A percentile compares a stretch with the other conserved stretches of the same genome.
Evolutionary conservation across 1,140 invertebrate species (phyloP).

Genomic region (Trichonephila clavata): DNA sequence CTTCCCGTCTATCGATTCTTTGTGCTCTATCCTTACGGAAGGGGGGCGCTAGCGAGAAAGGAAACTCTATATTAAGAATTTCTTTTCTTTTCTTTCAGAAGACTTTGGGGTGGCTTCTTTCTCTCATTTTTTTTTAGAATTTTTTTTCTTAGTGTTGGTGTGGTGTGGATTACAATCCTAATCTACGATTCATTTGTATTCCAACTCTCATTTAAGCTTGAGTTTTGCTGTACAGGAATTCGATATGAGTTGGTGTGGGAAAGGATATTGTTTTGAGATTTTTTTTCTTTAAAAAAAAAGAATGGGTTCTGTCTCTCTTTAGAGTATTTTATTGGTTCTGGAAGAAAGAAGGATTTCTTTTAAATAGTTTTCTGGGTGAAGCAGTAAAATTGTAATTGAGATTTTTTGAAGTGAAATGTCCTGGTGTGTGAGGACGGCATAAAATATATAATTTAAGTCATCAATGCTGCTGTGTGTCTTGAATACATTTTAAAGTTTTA

Average conservation of each 20-base stretch:
- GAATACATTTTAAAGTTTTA: too few species aligned
- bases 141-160: background rate
- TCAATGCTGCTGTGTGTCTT: too few species aligned
- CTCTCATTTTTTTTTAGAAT: background rate
- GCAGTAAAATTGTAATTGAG: too few species aligned
- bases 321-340: too few species aligned
- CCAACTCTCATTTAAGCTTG: background rate
- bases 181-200: slow-evolving; percentile 18
- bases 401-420: too few species aligned
- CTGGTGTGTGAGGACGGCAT: too few species aligned
- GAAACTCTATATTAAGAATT: slow-evolving; percentile 23
- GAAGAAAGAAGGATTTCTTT: too few species aligned
- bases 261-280: background rate
- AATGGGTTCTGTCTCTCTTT: too few species aligned
- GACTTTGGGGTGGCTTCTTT: background rate
- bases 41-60: slow-evolving; percentile 32
- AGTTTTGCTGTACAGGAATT: background rate
- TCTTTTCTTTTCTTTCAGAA: background rate
- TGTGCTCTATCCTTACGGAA: slow-evolving; percentile 3
- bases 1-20: slow-evolving; percentile 33
- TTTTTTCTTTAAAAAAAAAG: too few species aligned
- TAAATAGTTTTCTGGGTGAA: too few species aligned
- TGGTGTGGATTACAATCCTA: slow-evolving; percentile 18
- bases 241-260: background rate
- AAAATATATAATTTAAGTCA: too few species aligned